Conservation (phyloP, 2,888 invertebrate genomes). For the Heliconius ethilla region DNA sequence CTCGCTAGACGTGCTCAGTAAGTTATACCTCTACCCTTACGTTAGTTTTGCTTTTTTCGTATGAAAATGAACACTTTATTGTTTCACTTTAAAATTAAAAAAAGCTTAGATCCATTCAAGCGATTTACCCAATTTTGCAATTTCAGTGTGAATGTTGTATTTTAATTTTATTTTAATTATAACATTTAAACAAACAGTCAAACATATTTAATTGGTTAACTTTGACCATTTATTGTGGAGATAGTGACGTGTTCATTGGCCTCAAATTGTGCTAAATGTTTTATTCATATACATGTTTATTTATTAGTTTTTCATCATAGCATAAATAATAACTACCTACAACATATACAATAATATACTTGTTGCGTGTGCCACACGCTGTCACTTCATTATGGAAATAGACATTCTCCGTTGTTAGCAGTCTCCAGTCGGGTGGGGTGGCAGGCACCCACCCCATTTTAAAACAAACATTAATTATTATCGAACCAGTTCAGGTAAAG, state of each 20-base stretch:
- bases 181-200: too few species aligned
- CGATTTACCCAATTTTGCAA: neutral
- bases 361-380: too few species aligned
- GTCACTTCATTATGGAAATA: too few species aligned
- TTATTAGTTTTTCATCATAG: neutral
- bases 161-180: too few species aligned
- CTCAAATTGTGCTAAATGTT: neutral
- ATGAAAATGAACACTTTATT: neutral
- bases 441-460: too few species aligned
- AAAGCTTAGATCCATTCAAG: neutral
- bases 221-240: neutral
- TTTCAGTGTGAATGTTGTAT: too few species aligned
- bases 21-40: slow-evolving; percentile 47
- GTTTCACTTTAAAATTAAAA: neutral
- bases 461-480: neutral
- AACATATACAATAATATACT: neutral
- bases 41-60: slow-evolving; percentile 1
- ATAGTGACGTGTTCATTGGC: neutral
- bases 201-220: neutral
- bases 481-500: neutral
- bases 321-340: neutral
- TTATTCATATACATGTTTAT: neutral
- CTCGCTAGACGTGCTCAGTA: slow-evolving; percentile 51
- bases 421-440: too few species aligned
- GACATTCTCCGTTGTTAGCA: too few species aligned